These are phyloP conservation scores for Dasysyrphus albostriatus DNA, from an alignment of 2,888 invertebrate species.

Conservation along the genomic window DNA sequence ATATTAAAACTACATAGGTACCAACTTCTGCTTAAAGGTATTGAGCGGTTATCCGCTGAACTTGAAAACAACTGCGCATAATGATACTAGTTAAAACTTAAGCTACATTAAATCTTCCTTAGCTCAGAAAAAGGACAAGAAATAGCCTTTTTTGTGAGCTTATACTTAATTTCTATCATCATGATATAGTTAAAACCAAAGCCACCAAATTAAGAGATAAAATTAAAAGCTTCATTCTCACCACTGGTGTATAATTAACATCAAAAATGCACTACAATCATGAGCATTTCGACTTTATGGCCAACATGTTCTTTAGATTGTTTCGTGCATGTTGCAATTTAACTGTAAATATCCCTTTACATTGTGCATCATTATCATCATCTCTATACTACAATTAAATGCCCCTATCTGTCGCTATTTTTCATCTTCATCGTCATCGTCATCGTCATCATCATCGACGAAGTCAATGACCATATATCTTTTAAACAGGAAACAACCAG, in stretches of 20 bases:
- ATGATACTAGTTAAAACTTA: too few relatives aligned
- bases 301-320: background rate
- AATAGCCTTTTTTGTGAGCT: too few relatives aligned
- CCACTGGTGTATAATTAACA: constrained; percentile 8
- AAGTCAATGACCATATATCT: constrained; percentile 61
- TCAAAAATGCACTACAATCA: background rate
- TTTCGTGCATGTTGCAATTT: background rate
- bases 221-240: background rate
- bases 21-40: too few relatives aligned
- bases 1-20: too few relatives aligned
- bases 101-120: too few relatives aligned
- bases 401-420: constrained; percentile 39
- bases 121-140: too few relatives aligned
- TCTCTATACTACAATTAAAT: constrained; percentile 52
- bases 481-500: constrained; percentile 33
- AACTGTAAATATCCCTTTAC: constrained; percentile 60
- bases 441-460: constrained; percentile 11
- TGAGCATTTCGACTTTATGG: constrained; percentile 6
- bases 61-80: too few relatives aligned
- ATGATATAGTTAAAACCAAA: background rate
- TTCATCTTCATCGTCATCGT: constrained; percentile 16
- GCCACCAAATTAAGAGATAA: background rate
- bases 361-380: constrained; percentile 36
- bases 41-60: too few relatives aligned
- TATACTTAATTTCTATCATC: background rate